These are phyloP conservation scores for Lamellibrachia columna DNA, from an alignment of 2,888 invertebrate genomes.

Conservation along the genomic window DNA sequence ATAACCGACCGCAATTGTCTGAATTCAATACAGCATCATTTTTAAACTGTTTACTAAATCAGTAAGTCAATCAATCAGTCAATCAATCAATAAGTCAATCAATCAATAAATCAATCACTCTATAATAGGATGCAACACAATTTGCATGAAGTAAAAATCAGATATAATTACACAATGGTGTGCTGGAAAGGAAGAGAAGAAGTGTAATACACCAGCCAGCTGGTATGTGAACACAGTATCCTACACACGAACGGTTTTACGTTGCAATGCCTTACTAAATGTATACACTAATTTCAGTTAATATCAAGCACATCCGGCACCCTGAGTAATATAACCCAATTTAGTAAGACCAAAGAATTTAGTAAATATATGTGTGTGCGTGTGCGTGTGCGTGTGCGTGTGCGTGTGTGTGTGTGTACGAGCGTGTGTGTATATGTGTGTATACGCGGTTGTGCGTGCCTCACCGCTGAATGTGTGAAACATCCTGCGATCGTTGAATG, in stretches of 20 bases:
- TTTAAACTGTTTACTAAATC: not conserved
- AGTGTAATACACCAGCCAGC: not conserved
- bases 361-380: no score
- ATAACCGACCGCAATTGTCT: slow-evolving; percentile 34
- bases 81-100: no score
- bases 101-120: no score
- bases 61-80: no score
- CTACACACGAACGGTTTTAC: not conserved
- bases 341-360: no score
- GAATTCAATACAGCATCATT: not conserved
- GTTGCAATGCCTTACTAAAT: not conserved
- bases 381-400: no score
- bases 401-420: no score
- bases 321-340: not conserved
- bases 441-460: not conserved
- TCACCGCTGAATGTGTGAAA: not conserved
- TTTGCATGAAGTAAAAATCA: no score
- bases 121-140: no score
- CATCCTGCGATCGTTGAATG: not conserved
- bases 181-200: no score
- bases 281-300: not conserved
- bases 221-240: not conserved
- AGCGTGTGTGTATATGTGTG: no score
- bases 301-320: not conserved
- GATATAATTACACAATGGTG: no score